Conservation (phyloP, 2,113 vertebrate species). For the Sylvia atricapilla region DNA sequence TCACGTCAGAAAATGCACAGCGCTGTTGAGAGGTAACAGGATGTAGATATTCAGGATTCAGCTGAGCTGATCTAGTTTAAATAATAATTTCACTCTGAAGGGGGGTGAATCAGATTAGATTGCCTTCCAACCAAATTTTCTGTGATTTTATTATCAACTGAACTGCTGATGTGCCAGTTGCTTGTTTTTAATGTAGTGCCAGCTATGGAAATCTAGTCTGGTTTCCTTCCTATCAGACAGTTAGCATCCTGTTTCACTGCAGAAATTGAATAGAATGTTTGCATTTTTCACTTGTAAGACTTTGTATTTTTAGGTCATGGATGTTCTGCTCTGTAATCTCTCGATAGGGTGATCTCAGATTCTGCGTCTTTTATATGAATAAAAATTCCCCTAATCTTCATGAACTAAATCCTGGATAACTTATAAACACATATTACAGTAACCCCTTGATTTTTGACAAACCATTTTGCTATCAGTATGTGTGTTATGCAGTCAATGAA, state of each 20-base stretch:
- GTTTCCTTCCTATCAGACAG: background rate
- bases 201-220: background rate
- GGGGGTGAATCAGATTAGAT: background rate
- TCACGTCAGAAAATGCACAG: background rate
- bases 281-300: background rate
- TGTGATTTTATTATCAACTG: background rate
- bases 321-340: background rate
- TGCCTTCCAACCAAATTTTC: background rate
- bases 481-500: background rate
- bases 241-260: background rate
- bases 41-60: background rate
- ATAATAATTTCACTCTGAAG: background rate
- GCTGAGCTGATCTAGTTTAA: background rate
- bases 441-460: background rate
- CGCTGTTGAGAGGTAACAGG: background rate
- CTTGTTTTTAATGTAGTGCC: background rate
- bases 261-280: background rate
- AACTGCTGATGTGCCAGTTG: background rate
- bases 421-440: background rate
- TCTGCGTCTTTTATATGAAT: background rate
- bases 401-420: background rate
- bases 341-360: background rate
- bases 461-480: background rate
- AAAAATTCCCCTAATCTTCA: background rate
- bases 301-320: background rate